Percentiles rank a stretch among this genome's conserved stretches.
Evolutionary conservation across 2,113 vertebrate species (phyloP).

Genomic region (Burhinus oedicnemus): DNA sequence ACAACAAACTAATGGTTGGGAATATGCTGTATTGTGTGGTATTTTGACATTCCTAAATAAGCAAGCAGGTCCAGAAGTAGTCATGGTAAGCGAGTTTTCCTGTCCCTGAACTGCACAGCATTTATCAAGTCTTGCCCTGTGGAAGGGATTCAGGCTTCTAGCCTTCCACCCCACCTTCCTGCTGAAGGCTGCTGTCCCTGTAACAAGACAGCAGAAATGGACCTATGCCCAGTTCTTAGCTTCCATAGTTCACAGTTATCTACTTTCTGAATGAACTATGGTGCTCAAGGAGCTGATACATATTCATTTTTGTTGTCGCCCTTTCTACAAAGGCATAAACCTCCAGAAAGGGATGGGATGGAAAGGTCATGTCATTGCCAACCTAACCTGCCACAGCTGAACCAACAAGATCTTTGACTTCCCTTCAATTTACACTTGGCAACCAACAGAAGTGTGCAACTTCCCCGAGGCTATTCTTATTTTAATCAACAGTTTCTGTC

Average conservation of each 20-base stretch:
- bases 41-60: background rate
- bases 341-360: background rate
- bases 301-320: background rate
- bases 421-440: background rate
- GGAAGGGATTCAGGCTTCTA: background rate
- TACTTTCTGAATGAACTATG: background rate
- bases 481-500: background rate
- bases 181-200: background rate
- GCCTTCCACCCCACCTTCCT: background rate
- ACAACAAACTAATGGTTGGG: background rate
- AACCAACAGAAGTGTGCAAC: background rate
- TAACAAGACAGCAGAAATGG: background rate
- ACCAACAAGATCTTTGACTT: slow-evolving; percentile 16
- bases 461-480: slow-evolving; percentile 41
- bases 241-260: background rate
- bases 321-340: background rate
- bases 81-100: background rate
- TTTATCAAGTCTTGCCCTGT: background rate
- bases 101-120: background rate
- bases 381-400: slow-evolving; percentile 20
- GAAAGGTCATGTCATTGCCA: background rate
- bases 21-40: background rate
- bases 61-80: background rate
- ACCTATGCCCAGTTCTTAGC: background rate
- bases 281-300: background rate